Evolutionary conservation across 2,113 vertebrate genomes (phyloP).

Genomic region (Aptenodytes forsteri): DNA sequence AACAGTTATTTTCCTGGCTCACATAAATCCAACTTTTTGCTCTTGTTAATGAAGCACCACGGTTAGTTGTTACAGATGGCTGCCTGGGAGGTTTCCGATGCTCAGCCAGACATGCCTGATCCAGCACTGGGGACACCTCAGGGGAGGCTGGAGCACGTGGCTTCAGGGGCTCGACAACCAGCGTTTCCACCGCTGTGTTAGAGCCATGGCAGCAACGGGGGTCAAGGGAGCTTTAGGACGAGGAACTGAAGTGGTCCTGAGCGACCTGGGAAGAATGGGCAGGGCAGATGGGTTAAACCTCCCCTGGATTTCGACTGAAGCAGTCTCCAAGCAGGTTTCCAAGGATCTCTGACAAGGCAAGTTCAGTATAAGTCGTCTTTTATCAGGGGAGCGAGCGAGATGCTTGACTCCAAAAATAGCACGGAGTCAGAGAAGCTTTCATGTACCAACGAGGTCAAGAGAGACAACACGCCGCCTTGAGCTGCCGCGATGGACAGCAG

Average conservation of each 20-base stretch:
- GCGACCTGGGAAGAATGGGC: background rate
- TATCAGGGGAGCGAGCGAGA: background rate
- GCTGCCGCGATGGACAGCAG: background rate
- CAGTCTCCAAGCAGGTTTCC: background rate
- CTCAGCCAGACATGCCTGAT: background rate
- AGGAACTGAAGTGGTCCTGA: background rate
- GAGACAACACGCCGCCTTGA: background rate
- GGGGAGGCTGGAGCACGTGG: background rate
- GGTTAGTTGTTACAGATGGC: fast-evolving
- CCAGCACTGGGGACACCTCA: background rate
- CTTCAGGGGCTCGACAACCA: background rate
- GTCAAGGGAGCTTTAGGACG: background rate
- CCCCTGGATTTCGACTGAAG: background rate
- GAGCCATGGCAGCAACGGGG: fast-evolving
- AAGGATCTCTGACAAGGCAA: background rate
- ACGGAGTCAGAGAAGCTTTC: background rate
- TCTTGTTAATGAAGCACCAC: background rate
- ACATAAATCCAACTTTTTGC: background rate
- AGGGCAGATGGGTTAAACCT: background rate
- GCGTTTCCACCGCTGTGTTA: background rate
- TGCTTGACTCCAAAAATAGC: background rate
- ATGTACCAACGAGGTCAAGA: background rate
- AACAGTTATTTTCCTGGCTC: background rate
- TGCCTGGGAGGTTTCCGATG: background rate
- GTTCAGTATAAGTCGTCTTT: background rate